Conservation (phyloP, 2,888 invertebrate species). For the Caenorhabditis imperialis region DNA sequence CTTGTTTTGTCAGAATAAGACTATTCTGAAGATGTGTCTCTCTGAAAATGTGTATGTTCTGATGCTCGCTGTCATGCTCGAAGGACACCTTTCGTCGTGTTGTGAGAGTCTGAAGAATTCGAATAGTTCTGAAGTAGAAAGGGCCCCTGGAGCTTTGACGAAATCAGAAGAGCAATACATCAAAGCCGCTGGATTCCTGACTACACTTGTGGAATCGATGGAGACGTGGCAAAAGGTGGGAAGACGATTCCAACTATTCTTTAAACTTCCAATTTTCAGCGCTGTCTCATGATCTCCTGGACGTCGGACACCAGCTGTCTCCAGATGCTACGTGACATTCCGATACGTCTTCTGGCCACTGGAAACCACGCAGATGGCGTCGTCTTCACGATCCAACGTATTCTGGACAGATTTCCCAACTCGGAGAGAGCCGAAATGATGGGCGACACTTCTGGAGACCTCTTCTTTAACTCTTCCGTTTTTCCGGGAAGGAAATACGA, state of each 20-base stretch:
- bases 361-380: conserved; percentile 27
- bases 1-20: background rate
- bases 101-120: background rate
- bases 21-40: conserved; percentile 12
- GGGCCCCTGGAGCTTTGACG: conserved; percentile 14
- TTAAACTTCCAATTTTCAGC: conserved; percentile 12
- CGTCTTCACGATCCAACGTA: conserved; percentile 9
- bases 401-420: conserved; percentile 30
- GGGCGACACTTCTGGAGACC: conserved; percentile 21
- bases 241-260: no score
- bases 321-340: conserved; percentile 17
- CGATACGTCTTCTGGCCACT: conserved; percentile 27
- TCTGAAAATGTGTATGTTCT: conserved; percentile 6
- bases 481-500: conserved; percentile 17
- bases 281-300: conserved; percentile 27
- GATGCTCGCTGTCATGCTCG: conserved; percentile 16
- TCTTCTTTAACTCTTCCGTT: conserved; percentile 13
- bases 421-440: conserved; percentile 23
- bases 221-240: conserved; percentile 29
- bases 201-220: conserved; percentile 7
- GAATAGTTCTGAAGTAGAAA: conserved; percentile 1
- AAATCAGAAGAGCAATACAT: conserved; percentile 29
- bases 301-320: conserved; percentile 5
- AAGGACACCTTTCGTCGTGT: conserved; percentile 15
- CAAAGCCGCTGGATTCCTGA: conserved; percentile 5